Evolutionary conservation across 2,113 vertebrate species (phyloP).

Genomic region (Numenius arquata): DNA sequence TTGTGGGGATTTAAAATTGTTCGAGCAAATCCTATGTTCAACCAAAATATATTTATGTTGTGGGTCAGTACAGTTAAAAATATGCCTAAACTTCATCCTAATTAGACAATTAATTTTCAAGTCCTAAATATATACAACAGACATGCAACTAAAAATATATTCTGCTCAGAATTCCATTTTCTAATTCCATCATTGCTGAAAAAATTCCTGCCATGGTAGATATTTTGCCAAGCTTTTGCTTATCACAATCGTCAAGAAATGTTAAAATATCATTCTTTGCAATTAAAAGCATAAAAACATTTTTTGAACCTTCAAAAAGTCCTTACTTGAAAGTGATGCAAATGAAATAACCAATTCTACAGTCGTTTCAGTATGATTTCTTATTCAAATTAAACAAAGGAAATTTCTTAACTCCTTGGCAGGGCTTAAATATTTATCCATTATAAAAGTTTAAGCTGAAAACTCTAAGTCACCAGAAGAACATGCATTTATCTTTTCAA

Average conservation of each 20-base stretch:
- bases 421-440: neutral
- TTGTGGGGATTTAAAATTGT: neutral
- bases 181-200: neutral
- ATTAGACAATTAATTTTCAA: neutral
- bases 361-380: neutral
- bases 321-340: neutral
- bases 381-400: accelerated
- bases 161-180: neutral
- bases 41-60: neutral
- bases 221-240: neutral
- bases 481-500: neutral
- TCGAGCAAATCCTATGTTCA: neutral
- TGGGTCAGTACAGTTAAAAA: neutral
- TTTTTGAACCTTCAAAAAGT: neutral
- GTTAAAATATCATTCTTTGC: neutral
- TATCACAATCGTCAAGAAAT: neutral
- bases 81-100: neutral
- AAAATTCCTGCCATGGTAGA: neutral
- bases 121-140: neutral
- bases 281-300: neutral
- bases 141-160: neutral
- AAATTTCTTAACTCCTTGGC: neutral
- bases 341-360: neutral
- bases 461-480: neutral
- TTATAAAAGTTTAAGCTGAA: neutral